These are phyloP conservation scores for Xiphophorus birchmanni DNA, from an alignment of 2,797 vertebrate species.

Conservation along the genomic window DNA sequence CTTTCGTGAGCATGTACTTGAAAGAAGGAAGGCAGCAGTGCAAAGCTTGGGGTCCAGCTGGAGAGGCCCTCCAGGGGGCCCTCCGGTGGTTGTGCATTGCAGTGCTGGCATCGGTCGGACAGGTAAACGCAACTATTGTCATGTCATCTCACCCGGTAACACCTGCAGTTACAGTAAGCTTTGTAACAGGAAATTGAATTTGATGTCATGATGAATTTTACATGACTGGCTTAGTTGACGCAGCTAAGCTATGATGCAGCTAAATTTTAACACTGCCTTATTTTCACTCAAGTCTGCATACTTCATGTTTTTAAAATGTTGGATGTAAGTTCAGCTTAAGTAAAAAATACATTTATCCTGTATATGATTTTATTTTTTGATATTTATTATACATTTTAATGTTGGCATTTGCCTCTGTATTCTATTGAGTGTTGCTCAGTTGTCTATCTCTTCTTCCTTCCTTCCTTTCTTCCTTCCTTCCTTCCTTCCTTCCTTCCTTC, in stretches of 20 bases:
- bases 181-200: background rate
- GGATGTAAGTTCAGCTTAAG: background rate
- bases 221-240: background rate
- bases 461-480: no score
- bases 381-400: background rate
- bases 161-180: background rate
- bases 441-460: background rate
- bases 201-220: background rate
- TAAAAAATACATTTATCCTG: background rate
- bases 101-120: conserved; percentile 89
- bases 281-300: background rate
- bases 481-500: no score
- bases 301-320: background rate
- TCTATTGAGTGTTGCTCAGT: background rate
- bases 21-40: conserved; percentile 79
- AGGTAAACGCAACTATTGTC: conserved; percentile 67
- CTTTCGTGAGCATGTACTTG: conserved; percentile 84
- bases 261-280: background rate
- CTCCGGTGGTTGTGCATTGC: conserved; percentile 87
- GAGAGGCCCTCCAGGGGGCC: conserved; percentile 82
- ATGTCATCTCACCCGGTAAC: background rate
- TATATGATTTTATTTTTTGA: background rate
- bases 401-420: background rate
- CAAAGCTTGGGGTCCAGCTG: conserved; percentile 78
- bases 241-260: background rate